Evolutionary conservation across 1,140 invertebrate genomes (phyloP).

Genomic region (Drosophila hydei): DNA sequence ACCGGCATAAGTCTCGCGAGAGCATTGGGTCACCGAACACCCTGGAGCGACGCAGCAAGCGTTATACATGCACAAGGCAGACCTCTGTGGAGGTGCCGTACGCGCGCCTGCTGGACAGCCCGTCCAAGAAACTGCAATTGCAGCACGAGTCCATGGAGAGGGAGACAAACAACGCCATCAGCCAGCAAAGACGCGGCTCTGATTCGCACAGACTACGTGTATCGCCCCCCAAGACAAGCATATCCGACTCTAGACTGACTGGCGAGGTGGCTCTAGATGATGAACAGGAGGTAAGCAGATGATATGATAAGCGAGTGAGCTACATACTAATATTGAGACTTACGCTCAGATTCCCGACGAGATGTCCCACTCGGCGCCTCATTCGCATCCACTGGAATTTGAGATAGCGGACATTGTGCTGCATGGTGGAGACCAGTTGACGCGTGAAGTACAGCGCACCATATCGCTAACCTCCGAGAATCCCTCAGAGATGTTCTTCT

Average conservation of each 20-base stretch:
- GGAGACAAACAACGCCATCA: conserved; percentile 70
- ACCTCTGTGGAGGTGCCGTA: conserved; percentile 90
- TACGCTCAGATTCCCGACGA: conserved; percentile 74
- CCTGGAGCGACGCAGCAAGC: conserved; percentile 72
- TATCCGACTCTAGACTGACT: conserved; percentile 92
- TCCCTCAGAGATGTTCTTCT: conserved; percentile 95
- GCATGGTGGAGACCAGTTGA: conserved; percentile 62
- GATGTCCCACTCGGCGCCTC: conserved; percentile 85
- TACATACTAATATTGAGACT: not conserved
- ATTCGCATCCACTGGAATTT: conserved; percentile 83
- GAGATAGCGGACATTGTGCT: conserved; percentile 78
- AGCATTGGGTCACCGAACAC: conserved; percentile 81
- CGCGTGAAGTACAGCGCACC: conserved; percentile 89
- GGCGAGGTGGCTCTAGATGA: conserved; percentile 85
- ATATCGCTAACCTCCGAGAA: conserved; percentile 94
- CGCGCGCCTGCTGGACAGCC: conserved; percentile 89
- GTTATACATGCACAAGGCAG: conserved; percentile 74
- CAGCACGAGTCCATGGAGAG: conserved; percentile 72
- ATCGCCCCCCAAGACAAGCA: conserved; percentile 87
- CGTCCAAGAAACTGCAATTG: conserved; percentile 74
- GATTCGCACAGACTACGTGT: conserved; percentile 87
- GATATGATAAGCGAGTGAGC: not conserved
- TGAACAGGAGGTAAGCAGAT: conserved; percentile 65
- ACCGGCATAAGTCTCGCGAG: conserved; percentile 68
- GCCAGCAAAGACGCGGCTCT: conserved; percentile 85